Percentiles rank a stretch among this genome's conserved stretches.
phyloP scores from a whole-genome alignment of 1,140 invertebrate genomes.

The Rhagoletis zephyria region DNA sequence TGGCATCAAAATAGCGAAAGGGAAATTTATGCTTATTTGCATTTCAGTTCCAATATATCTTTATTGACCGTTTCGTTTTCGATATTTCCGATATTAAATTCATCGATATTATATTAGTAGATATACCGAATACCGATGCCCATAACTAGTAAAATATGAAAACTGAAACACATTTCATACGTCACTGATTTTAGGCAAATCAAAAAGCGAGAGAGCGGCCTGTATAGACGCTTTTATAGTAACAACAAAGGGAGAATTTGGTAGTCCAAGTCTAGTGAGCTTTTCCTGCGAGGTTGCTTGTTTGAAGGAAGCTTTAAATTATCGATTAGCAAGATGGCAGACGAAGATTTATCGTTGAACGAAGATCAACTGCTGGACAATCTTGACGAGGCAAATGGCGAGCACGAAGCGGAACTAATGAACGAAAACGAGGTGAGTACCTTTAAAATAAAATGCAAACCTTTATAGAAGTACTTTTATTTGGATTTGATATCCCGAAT shows the following conservation, averaged over 20 bases:
- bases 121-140: too few species aligned
- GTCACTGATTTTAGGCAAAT: background rate
- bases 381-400: conserved; percentile 72
- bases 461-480: background rate
- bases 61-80: too few species aligned
- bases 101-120: too few species aligned
- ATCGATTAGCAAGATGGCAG: conserved; percentile 66
- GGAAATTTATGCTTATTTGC: too few species aligned
- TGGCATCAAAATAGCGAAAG: too few species aligned
- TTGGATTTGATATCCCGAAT: background rate
- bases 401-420: conserved; percentile 69
- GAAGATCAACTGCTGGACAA: conserved; percentile 73
- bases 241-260: background rate
- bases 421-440: conserved; percentile 70
- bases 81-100: too few species aligned
- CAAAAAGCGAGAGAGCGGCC: background rate
- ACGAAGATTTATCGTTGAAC: conserved; percentile 71
- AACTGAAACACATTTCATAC: background rate
- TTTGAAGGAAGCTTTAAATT: conserved; percentile 48
- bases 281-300: background rate
- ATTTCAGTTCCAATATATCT: too few species aligned
- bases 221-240: background rate
- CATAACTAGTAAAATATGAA: background rate
- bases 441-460: background rate
- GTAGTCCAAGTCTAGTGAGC: background rate